Conservation (phyloP, 2,888 invertebrate species). For the Phortica okadai region DNA sequence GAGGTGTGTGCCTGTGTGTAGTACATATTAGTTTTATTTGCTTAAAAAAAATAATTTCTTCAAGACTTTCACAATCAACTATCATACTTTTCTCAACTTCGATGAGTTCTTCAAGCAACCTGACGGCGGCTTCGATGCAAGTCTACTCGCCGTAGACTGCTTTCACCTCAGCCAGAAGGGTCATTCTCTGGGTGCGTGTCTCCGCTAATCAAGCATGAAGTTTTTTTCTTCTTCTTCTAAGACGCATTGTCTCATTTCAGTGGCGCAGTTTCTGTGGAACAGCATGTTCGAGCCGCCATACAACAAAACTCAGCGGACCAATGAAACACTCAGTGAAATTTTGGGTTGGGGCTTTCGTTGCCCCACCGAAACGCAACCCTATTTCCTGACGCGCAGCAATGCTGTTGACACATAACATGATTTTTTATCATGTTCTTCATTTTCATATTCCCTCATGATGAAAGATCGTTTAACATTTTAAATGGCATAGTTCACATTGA, state of each 20-base stretch:
- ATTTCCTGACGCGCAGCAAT: slow-evolving; percentile 63
- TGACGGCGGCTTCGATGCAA: slow-evolving; percentile 77
- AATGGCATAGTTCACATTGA: slow-evolving; percentile 24
- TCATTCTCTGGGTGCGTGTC: slow-evolving; percentile 78
- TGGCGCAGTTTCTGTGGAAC: slow-evolving; percentile 79
- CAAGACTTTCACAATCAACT: slow-evolving; percentile 79
- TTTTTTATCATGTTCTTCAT: no score
- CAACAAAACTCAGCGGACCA: slow-evolving; percentile 69
- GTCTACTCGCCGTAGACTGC: slow-evolving; percentile 80
- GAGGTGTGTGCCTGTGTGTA: slow-evolving; percentile 48
- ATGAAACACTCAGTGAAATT: no score
- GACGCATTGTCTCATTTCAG: slow-evolving; percentile 65
- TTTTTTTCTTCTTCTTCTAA: no score
- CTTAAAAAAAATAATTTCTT: slow-evolving; percentile 17
- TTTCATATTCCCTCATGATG: no score
- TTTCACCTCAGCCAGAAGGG: slow-evolving; percentile 81
- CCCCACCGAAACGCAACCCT: slow-evolving; percentile 63
- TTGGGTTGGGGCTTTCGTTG: slow-evolving; percentile 52
- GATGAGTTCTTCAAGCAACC: slow-evolving; percentile 74
- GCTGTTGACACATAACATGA: slow-evolving; percentile 35
- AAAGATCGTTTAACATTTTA: slow-evolving; percentile 29
- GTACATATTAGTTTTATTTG: neutral
- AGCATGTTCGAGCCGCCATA: slow-evolving; percentile 79
- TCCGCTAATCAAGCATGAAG: neutral
- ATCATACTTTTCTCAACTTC: slow-evolving; percentile 78